These are phyloP conservation scores for Hypena proboscidalis DNA, from an alignment of 2,888 invertebrate genomes.

Conservation along the genomic window DNA sequence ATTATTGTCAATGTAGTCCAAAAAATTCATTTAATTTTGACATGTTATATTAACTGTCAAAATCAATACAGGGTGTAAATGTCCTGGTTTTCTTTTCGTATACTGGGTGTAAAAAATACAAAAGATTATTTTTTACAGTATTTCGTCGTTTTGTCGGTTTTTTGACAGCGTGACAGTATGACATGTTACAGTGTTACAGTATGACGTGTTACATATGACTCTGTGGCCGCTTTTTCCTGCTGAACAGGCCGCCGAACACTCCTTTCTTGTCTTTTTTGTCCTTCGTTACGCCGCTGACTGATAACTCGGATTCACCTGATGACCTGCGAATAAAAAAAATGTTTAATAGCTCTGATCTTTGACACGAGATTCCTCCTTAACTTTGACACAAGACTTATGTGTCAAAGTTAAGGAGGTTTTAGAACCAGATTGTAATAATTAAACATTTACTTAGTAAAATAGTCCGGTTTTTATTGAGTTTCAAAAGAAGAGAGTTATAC, in stretches of 20 bases:
- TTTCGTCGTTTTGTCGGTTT: not conserved
- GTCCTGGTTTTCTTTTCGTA: not conserved
- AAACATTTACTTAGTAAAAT: no score
- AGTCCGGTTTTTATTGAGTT: no score
- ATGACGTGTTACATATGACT: conserved; percentile 80
- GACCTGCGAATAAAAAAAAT: conserved; percentile 57
- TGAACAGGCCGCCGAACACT: conserved; percentile 86
- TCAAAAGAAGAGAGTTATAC: no score
- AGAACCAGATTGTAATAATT: no score
- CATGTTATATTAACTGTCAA: conserved; percentile 22
- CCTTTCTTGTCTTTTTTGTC: conserved; percentile 86
- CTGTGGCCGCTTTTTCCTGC: conserved; percentile 83
- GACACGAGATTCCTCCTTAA: no score
- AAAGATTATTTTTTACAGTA: not conserved
- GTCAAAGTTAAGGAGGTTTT: no score
- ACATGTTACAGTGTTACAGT: conserved; percentile 54
- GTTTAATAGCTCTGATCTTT: no score
- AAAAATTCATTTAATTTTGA: conserved; percentile 7
- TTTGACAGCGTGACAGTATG: conserved; percentile 25
- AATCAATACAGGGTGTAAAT: not conserved
- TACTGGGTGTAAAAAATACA: conserved; percentile 1
- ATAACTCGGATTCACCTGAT: conserved; percentile 79
- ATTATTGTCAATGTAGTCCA: conserved; percentile 6
- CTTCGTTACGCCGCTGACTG: conserved; percentile 73
- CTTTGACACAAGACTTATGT: no score